Percentiles rank a stretch among this genome's conserved stretches.
phyloP scores from a whole-genome alignment of 2,888 invertebrate species.

The Argyresthia goedartella region DNA sequence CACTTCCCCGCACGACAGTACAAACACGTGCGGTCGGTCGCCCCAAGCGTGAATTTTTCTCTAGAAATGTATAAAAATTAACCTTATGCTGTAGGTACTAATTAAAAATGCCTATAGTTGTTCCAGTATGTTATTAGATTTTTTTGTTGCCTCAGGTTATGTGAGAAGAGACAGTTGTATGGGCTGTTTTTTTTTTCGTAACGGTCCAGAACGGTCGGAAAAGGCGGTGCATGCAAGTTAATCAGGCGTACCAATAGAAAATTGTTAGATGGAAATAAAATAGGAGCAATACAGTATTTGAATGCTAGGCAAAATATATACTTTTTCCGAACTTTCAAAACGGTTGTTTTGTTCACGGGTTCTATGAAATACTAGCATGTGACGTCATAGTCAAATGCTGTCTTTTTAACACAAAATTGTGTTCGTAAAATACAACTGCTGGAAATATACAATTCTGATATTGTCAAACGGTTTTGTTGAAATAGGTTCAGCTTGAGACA shows the following conservation, averaged over 20 bases:
- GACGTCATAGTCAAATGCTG: no score
- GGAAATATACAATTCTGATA: no score
- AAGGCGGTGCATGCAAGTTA: neutral
- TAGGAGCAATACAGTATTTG: no score
- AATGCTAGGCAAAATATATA: no score
- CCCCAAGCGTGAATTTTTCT: slow-evolving; percentile 7
- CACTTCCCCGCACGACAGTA: slow-evolving; percentile 18
- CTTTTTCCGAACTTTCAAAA: no score
- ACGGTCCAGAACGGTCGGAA: neutral
- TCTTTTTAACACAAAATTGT: no score
- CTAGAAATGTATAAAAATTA: slow-evolving; percentile 5
- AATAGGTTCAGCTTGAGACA: no score
- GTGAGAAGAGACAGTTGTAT: neutral
- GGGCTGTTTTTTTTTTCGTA: neutral
- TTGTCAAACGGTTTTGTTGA: no score
- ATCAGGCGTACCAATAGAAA: neutral
- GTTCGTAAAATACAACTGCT: no score
- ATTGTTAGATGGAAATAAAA: neutral
- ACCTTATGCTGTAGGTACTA: slow-evolving; percentile 1
- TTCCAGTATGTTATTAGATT: slow-evolving; percentile 7
- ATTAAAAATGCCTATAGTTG: slow-evolving; percentile 8
- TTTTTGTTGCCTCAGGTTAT: slow-evolving; percentile 2
- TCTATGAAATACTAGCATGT: no score
- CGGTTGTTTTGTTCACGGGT: no score
- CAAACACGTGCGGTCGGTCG: slow-evolving; percentile 14